Evolutionary conservation across 2,113 vertebrate genomes (phyloP), one percentile per base, ranked within the genome.

Genomic region (Xiphophorus couchianus): DNA sequence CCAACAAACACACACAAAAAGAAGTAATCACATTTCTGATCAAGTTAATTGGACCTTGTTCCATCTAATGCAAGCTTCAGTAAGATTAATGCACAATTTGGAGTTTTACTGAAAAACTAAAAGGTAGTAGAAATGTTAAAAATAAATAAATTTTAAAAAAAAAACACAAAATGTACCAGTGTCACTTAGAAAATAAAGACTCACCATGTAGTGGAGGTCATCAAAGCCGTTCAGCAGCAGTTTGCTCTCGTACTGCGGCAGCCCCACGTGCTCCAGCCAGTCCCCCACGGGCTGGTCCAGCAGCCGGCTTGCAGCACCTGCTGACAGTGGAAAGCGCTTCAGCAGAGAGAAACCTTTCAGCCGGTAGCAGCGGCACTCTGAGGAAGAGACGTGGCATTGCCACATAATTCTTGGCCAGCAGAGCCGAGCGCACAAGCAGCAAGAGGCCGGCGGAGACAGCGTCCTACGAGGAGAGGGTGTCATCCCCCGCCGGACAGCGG

Each of bases 231-330:
- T 99, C 42, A 99, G 93, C 30, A 99, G 97, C 84, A 99, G 93
- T 87, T 96, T 98, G 91, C 97, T 99, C 94, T 99, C 98, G 11
- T 99, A 98, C 88, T 99, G 98, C 72, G 96, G 96, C 91, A 99
- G 95, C 69, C 97, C 97, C 11, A 97, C 87, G 27, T 96, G 95
- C 92, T 97, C 97, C 93, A 99, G 95, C 98, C 98, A 99, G 90
- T 99, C 97, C 30, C 97, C 98, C 7, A 99, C 96, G 0, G 96
- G 96, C 95, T 98, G 97, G 83, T 97, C 96, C 94, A 97, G 93
- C 79, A 95, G 92, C 84, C 95, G 94, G 51, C 82, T 86, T 0
- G 90, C 82, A 17, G 91, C 93, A 95, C 96, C 97, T 98, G 96
- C 92, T 39, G 96, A 97, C 90, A 97, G 93, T 95, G 96, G 95